Percentiles rank a stretch among this genome's conserved stretches.
These are phyloP conservation scores for Darevskia mixta DNA, from an alignment of 2,797 vertebrate genomes.

Conservation along the genomic window DNA sequence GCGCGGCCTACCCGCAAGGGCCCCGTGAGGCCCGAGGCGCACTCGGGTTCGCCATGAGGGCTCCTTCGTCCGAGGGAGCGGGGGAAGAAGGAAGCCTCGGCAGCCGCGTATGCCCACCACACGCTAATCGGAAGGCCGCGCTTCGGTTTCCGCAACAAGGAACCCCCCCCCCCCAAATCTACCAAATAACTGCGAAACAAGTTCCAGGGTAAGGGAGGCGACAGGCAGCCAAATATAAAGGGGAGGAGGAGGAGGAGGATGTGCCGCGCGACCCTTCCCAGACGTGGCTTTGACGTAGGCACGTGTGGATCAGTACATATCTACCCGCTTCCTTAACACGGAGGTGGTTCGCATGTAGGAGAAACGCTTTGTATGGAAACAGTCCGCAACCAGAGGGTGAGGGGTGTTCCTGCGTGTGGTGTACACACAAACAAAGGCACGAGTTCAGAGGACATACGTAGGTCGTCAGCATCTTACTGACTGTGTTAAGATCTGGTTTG, in stretches of 20 bases:
- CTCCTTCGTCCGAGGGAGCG: background rate
- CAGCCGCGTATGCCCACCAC: no score
- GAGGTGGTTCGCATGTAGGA: background rate
- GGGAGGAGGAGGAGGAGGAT: background rate
- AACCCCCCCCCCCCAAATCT: no score
- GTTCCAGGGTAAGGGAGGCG: no score
- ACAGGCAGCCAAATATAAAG: background rate
- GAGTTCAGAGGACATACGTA: no score
- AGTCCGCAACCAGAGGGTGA: no score
- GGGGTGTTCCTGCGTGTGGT: background rate
- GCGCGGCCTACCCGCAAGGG: background rate
- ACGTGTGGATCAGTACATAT: background rate
- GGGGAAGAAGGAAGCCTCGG: no score
- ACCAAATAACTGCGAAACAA: background rate
- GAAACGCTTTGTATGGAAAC: background rate
- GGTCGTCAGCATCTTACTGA: background rate
- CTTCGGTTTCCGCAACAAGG: no score
- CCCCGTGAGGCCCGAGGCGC: no score
- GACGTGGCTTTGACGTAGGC: background rate
- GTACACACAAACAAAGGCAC: background rate
- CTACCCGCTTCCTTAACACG: background rate
- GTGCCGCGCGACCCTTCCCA: background rate
- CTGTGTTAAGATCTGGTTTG: background rate
- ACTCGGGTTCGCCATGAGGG: no score
- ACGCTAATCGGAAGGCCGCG: no score